Evolutionary conservation across 1,140 invertebrate genomes (phyloP).

Genomic region (Megalonaias nervosa): DNA sequence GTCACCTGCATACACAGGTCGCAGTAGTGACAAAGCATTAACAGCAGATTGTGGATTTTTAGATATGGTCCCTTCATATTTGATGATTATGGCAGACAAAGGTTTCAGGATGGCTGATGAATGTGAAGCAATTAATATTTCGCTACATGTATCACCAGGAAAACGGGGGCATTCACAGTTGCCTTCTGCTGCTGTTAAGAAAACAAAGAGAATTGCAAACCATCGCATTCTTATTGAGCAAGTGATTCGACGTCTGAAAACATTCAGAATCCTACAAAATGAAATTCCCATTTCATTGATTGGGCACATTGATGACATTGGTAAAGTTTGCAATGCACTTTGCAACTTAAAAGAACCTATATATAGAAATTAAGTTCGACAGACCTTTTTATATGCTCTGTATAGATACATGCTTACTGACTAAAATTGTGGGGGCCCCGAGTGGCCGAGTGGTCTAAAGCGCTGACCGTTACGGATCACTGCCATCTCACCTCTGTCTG

Average conservation of each 20-base stretch:
- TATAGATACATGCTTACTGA: background rate
- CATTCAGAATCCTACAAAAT: constrained; percentile 22
- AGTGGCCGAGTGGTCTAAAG: no score
- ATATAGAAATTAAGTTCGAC: background rate
- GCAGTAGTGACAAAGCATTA: constrained; percentile 17
- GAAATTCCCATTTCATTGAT: constrained; percentile 19
- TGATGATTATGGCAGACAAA: constrained; percentile 32
- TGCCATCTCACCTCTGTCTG: no score
- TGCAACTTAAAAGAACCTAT: constrained; percentile 26
- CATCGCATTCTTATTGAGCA: constrained; percentile 25
- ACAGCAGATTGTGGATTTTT: constrained; percentile 23
- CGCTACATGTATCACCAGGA: constrained; percentile 21
- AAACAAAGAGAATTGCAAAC: constrained; percentile 26
- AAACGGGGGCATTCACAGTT: constrained; percentile 28
- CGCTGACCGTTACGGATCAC: no score
- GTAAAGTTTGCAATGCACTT: constrained; percentile 11
- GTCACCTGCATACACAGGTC: constrained; percentile 10
- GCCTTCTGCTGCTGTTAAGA: constrained; percentile 11
- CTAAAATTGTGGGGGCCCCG: background rate
- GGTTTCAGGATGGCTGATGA: constrained; percentile 19
- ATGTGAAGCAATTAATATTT: constrained; percentile 12
- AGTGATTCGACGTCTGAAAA: constrained; percentile 28
- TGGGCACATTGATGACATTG: constrained; percentile 15
- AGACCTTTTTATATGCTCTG: no score
- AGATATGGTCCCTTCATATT: constrained; percentile 6